These are phyloP conservation scores for Acipenser oxyrinchus DNA, from an alignment of 2,797 vertebrate genomes.

Conservation along the genomic window DNA sequence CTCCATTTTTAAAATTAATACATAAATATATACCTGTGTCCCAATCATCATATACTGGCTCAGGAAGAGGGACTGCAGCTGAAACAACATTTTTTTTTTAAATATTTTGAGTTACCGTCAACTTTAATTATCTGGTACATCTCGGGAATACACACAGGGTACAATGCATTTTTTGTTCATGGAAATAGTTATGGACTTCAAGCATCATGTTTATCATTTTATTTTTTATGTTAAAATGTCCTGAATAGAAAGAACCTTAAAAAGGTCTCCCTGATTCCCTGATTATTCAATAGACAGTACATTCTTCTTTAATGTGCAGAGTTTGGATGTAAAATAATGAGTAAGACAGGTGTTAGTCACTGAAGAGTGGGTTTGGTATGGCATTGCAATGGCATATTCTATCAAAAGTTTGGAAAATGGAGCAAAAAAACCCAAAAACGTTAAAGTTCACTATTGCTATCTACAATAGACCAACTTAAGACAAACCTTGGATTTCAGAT, in stretches of 20 bases:
- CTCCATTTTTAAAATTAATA: background rate
- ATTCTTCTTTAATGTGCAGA: background rate
- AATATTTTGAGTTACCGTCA: background rate
- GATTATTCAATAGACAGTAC: background rate
- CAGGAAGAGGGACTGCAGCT: constrained; percentile 42
- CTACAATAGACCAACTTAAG: constrained; percentile 11
- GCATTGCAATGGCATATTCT: background rate
- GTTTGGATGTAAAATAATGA: background rate
- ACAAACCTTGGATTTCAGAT: constrained; percentile 59
- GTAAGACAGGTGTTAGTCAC: background rate
- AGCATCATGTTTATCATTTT: too few species aligned
- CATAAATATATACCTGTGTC: constrained; percentile 29
- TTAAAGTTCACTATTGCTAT: background rate
- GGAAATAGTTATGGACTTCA: too few species aligned
- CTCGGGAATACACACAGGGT: background rate
- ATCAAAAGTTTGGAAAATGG: background rate
- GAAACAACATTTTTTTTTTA: constrained; percentile 18
- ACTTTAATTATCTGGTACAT: background rate
- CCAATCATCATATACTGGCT: constrained; percentile 31
- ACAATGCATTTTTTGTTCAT: too few species aligned
- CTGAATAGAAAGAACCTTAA: background rate
- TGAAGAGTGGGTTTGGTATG: background rate
- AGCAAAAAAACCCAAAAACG: background rate
- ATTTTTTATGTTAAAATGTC: background rate
- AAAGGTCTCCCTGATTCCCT: background rate